Evolutionary conservation across 2,888 invertebrate genomes (phyloP).

Genomic region (Papilio elwesi): DNA sequence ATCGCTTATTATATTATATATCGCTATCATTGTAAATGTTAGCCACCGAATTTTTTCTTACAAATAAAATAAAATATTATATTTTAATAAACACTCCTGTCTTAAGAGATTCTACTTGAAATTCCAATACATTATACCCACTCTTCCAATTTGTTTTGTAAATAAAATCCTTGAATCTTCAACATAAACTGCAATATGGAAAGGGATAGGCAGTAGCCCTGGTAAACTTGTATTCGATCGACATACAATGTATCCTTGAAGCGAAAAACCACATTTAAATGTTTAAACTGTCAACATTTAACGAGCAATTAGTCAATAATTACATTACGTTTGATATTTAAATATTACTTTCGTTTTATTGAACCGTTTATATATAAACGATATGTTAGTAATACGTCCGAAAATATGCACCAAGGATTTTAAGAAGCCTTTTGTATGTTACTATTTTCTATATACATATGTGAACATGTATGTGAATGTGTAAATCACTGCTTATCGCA

Average conservation of each 20-base stretch:
- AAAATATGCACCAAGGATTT: background rate
- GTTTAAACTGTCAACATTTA: background rate
- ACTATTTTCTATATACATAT: background rate
- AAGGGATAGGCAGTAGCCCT: background rate
- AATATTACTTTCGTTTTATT: background rate
- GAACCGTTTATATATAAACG: background rate
- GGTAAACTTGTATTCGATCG: background rate
- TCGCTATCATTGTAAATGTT: too few relatives aligned
- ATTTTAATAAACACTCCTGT: too few relatives aligned
- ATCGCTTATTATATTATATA: too few relatives aligned
- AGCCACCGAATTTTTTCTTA: too few relatives aligned
- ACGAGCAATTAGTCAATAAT: conserved; percentile 12
- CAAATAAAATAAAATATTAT: too few relatives aligned
- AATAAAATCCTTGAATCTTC: too few relatives aligned
- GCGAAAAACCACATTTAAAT: background rate
- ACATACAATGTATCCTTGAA: background rate
- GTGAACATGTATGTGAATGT: too few relatives aligned
- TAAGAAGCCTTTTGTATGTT: conserved; percentile 9
- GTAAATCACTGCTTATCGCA: too few relatives aligned
- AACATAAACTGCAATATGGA: too few relatives aligned
- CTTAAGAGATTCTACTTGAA: too few relatives aligned
- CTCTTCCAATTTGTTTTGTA: too few relatives aligned
- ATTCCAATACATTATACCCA: too few relatives aligned
- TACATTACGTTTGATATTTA: background rate
- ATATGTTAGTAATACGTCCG: background rate